A percentile compares a stretch with the other conserved stretches of the same genome.
Conservation (phyloP, 2,888 invertebrate species). For the Harpagoxenus sublaevis region DNA sequence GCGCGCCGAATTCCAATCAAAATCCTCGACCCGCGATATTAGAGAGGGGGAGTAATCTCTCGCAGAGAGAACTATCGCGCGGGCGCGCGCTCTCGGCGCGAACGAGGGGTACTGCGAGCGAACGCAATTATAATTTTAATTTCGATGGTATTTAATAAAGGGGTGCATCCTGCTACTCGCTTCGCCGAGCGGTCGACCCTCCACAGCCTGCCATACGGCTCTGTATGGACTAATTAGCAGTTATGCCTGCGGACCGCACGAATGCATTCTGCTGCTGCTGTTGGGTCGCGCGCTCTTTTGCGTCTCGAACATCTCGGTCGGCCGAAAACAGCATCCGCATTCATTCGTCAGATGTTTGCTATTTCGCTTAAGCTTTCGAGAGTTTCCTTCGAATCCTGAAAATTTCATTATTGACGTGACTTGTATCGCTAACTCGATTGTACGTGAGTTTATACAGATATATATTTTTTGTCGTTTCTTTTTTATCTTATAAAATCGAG, state of each 20-base stretch:
- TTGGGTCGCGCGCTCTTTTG: slow-evolving; percentile 65
- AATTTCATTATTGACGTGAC: neutral
- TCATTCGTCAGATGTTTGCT: neutral
- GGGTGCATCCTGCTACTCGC: slow-evolving; percentile 80
- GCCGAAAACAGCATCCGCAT: slow-evolving; percentile 30
- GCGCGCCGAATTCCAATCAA: slow-evolving; percentile 58
- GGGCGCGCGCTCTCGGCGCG: slow-evolving; percentile 53
- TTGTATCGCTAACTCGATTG: neutral
- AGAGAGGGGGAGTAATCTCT: slow-evolving; percentile 59
- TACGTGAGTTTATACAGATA: neutral
- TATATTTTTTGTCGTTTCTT: neutral
- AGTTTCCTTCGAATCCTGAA: neutral
- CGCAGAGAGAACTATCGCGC: slow-evolving; percentile 74
- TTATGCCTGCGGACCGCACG: slow-evolving; percentile 77
- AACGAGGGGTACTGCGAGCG: slow-evolving; percentile 78
- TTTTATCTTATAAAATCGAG: neutral
- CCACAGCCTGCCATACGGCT: slow-evolving; percentile 71
- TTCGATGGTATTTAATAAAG: slow-evolving; percentile 86
- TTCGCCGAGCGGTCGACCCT: slow-evolving; percentile 72
- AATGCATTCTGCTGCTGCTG: slow-evolving; percentile 73
- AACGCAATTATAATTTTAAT: slow-evolving; percentile 87
- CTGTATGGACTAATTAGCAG: slow-evolving; percentile 84
- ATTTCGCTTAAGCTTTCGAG: neutral
- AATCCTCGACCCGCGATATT: slow-evolving; percentile 57
- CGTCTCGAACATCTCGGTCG: slow-evolving; percentile 63